Evolutionary conservation across 2,797 vertebrate genomes (phyloP).

Genomic region (Passerculus sandwichensis): DNA sequence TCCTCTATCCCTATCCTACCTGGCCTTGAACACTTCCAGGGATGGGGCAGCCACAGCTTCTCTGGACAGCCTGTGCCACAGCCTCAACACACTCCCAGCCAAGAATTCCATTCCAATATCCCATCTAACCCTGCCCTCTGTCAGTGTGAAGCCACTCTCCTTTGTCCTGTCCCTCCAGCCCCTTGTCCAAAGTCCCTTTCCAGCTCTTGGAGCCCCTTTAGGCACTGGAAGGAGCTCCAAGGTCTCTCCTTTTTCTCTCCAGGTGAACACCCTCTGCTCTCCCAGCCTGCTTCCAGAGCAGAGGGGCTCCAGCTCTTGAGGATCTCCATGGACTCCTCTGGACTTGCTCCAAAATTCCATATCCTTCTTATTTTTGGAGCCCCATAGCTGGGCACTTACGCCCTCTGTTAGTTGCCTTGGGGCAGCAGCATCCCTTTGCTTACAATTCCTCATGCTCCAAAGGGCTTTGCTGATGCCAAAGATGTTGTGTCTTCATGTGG

Average conservation of each 20-base stretch:
- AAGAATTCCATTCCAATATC: neutral
- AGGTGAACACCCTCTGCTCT: neutral
- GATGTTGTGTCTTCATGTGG: neutral
- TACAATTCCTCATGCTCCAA: neutral
- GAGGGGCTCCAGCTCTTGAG: neutral
- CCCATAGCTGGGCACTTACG: neutral
- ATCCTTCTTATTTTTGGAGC: neutral
- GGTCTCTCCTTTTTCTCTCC: neutral
- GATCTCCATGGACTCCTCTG: neutral
- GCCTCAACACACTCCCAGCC: neutral
- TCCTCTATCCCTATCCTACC: neutral
- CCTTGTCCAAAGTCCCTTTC: neutral
- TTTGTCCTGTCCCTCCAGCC: neutral
- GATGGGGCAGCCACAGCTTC: neutral
- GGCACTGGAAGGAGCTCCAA: neutral
- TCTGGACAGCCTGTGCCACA: neutral
- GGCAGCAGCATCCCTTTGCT: accelerated
- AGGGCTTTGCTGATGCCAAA: neutral
- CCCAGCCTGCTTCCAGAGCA: neutral
- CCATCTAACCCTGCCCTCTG: neutral
- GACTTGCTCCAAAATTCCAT: neutral
- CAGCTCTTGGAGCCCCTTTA: neutral
- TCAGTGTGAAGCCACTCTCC: neutral
- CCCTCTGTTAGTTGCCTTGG: accelerated
- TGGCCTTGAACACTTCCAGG: neutral